phyloP scores from a whole-genome alignment of 2,797 vertebrate species.

The Balearica regulorum region DNA sequence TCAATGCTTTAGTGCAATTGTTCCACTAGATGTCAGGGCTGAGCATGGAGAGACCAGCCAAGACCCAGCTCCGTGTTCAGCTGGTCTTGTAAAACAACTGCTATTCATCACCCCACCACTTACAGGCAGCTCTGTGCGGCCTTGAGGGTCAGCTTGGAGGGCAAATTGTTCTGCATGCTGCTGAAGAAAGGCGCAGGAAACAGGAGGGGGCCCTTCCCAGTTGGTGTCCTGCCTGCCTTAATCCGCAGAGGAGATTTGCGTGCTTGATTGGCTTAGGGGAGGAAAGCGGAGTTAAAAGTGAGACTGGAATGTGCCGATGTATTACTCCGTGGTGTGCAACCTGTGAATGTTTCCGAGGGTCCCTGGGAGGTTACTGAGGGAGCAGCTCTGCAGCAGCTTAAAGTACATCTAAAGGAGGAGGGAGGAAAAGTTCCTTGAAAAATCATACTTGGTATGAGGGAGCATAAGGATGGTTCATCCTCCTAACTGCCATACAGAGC shows the following conservation, averaged over 20 bases:
- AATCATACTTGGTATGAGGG: background rate
- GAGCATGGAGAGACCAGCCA: constrained; percentile 28
- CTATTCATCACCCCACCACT: background rate
- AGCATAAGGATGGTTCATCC: background rate
- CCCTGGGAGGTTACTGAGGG: background rate
- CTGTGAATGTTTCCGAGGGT: background rate
- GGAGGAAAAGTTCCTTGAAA: background rate
- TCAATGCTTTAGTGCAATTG: constrained; percentile 21
- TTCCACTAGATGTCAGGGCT: constrained; percentile 75
- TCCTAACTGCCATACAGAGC: background rate
- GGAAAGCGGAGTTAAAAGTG: background rate
- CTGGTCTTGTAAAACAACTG: background rate
- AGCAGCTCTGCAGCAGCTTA: background rate
- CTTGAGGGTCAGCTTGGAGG: background rate
- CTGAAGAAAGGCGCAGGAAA: background rate
- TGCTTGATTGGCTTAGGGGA: background rate
- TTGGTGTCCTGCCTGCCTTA: background rate
- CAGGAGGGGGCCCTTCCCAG: background rate
- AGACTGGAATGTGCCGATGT: background rate
- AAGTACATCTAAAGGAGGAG: background rate
- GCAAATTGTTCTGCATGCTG: background rate
- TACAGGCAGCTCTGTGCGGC: background rate
- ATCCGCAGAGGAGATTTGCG: background rate
- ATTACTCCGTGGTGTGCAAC: background rate
- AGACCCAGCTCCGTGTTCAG: background rate